Evolutionary conservation across 1,140 invertebrate genomes (phyloP), one percentile per base, ranked within the genome.

Genomic region (Meloidogyne hapla): DNA sequence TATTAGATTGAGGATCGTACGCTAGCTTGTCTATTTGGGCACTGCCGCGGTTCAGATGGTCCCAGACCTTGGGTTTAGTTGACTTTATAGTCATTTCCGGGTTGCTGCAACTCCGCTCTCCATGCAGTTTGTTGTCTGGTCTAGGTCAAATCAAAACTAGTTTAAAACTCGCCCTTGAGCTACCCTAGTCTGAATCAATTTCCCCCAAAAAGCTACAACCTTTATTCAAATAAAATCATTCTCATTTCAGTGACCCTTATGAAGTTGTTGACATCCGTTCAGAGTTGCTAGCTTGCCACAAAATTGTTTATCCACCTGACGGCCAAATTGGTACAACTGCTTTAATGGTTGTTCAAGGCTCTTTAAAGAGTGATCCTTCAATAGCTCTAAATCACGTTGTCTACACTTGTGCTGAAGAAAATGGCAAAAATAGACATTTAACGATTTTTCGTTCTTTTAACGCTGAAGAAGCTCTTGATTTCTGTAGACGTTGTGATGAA

Each of bases 401-500:
- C 1, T 73, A 73, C 71, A 61, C 71, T 28, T 67, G 65, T 42
- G 23, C 61, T 38, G 48, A 63, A 26, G 56, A 13, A 13, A 6
- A n/a, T 10, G 21, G 71, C 28, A 23, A 64, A 38, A 73, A 25
- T 9, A 61, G 56, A 56, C 28, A 61, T 6, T 73, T 73, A 61
- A 73, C 71, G 6, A 73, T 73, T 63, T 73, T 73, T 13, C 18
- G 71, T n/a, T 73, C 80, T 10, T 38, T 48, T 10, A 78, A 82
- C 38, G 45, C 79, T 12, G 74, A 64, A n/a, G 81, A 83, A 38
- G 81, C 83, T 15, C 28, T 82, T 23, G 81, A 82, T 64, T 84
- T 84, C 65, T 82, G 72, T 62, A 28, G 79, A 9, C 79, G 83
- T 21, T 84, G 77, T 64, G 82, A 84, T 75, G 81, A 82, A 62